Conservation (phyloP, 2,888 invertebrate species). For the Dermolepida albohirtum region DNA sequence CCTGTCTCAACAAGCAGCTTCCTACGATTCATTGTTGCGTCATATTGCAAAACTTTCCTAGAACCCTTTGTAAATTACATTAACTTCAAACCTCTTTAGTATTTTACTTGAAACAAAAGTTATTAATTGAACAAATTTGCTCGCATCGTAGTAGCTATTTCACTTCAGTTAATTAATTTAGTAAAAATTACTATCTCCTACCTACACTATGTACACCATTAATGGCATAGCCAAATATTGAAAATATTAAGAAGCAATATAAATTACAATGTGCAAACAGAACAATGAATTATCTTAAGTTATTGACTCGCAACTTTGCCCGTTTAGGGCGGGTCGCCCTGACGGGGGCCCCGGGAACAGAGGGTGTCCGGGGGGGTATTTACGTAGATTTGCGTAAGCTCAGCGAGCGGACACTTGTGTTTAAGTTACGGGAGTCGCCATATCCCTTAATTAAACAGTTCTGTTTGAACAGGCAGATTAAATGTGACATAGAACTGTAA, state of each 20-base stretch:
- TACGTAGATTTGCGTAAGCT: conserved; percentile 59
- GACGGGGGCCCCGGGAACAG: conserved; percentile 11
- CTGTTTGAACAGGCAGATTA: conserved; percentile 68
- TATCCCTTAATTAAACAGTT: conserved; percentile 67
- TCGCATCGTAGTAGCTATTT: not conserved
- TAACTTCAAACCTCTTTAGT: too few species aligned
- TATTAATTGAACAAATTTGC: too few species aligned
- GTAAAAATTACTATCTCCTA: not conserved
- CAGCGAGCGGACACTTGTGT: conserved; percentile 65
- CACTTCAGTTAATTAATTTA: not conserved
- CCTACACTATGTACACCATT: not conserved
- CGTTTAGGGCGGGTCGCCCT: conserved; percentile 45
- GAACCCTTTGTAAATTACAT: too few species aligned
- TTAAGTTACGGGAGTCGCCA: conserved; percentile 65
- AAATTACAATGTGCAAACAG: conserved; percentile 44
- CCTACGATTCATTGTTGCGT: too few species aligned
- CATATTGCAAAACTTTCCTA: too few species aligned
- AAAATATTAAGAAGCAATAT: conserved; percentile 41
- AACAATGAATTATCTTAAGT: conserved; percentile 55
- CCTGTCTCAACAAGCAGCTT: too few species aligned
- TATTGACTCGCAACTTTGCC: conserved; percentile 54
- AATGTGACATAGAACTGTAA: conserved; percentile 67
- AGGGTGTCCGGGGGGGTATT: conserved; percentile 51
- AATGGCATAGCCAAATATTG: conserved; percentile 24
- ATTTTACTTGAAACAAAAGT: too few species aligned